These are phyloP conservation scores for Chlorops oryzae DNA, from an alignment of 1,140 invertebrate genomes.

Conservation along the genomic window DNA sequence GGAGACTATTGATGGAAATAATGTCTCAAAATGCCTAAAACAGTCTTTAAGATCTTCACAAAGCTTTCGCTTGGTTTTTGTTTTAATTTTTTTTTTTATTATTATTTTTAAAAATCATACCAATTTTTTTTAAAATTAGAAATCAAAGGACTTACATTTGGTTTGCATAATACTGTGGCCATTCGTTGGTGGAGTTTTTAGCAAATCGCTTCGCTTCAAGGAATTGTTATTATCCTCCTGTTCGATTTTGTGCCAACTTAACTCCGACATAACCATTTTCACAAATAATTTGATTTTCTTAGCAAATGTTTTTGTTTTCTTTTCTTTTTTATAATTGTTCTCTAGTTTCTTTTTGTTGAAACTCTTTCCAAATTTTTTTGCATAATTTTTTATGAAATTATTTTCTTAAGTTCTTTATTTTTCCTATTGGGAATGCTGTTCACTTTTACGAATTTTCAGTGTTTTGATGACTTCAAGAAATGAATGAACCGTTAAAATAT, in stretches of 20 bases:
- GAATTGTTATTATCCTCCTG: constrained; percentile 45
- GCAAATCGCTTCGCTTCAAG: constrained; percentile 42
- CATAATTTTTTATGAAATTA: background rate
- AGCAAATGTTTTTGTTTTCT: background rate
- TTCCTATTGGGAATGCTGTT: background rate
- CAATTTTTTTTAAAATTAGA: too few species aligned
- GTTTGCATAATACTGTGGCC: constrained; percentile 45
- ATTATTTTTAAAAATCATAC: too few species aligned
- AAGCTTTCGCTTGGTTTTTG: too few species aligned
- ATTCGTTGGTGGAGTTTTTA: constrained; percentile 36
- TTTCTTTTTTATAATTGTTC: too few species aligned
- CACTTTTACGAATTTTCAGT: background rate
- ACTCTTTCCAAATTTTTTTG: constrained; percentile 4
- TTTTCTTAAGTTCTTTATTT: background rate
- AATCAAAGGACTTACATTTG: constrained; percentile 42
- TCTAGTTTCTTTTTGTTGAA: too few species aligned
- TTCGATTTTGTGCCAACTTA: constrained; percentile 42
- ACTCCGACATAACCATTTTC: constrained; percentile 48
- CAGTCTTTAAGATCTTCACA: too few species aligned
- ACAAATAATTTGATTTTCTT: constrained; percentile 15
- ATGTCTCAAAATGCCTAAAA: too few species aligned
- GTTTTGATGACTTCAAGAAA: constrained; percentile 5
- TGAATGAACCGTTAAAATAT: too few species aligned
- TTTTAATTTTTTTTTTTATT: too few species aligned
- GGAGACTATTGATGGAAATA: too few species aligned